Percentiles rank a stretch among this genome's conserved stretches.
phyloP scores from a whole-genome alignment of 2,113 vertebrate species.

The Rattus rattus region DNA sequence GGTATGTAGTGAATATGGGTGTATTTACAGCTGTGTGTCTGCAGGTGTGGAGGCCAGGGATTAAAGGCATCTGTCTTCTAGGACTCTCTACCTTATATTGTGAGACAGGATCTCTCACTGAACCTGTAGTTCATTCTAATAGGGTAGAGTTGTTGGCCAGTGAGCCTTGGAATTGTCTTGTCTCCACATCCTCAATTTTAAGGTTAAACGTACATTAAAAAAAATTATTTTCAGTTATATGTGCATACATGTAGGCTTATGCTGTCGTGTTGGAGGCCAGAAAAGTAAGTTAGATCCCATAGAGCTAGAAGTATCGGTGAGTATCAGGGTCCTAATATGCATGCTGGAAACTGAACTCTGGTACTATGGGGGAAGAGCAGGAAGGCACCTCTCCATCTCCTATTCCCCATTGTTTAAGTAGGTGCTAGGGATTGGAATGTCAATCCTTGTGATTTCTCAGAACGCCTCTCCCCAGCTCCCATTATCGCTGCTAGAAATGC shows the following conservation, averaged over 20 bases:
- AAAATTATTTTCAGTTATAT: not conserved
- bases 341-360: not conserved
- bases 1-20: not conserved
- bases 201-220: not conserved
- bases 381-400: not conserved
- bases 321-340: not conserved
- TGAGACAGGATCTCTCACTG: not conserved
- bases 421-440: not conserved
- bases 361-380: too few species aligned
- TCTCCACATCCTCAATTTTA: not conserved
- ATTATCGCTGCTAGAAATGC: not conserved
- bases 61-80: not conserved
- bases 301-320: not conserved
- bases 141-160: not conserved
- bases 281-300: too few species aligned
- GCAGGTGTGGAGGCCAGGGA: too few species aligned
- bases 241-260: not conserved
- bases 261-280: not conserved
- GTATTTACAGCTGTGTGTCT: not conserved
- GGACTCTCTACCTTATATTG: not conserved
- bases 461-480: too few species aligned
- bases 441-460: not conserved
- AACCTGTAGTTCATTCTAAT: not conserved
- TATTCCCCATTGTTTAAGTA: not conserved
- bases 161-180: too few species aligned